Evolutionary conservation across 2,888 invertebrate genomes (phyloP).

Genomic region (Tachina grossa): DNA sequence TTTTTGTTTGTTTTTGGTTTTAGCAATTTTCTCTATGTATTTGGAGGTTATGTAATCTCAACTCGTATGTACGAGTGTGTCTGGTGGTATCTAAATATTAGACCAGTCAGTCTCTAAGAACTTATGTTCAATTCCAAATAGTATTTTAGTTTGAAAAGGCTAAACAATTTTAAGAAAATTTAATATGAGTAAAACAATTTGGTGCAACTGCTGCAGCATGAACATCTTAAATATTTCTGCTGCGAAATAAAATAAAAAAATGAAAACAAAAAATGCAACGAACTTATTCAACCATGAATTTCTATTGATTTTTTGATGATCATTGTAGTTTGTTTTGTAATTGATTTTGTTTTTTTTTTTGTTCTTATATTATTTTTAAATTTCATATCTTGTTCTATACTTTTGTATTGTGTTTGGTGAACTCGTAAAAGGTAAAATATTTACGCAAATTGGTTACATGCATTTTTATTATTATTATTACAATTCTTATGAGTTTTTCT

Average conservation of each 20-base stretch:
- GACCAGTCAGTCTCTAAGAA: background rate
- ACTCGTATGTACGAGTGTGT: slow-evolving; percentile 28
- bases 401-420: slow-evolving; percentile 26
- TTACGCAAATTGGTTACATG: slow-evolving; percentile 71
- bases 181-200: slow-evolving; percentile 52
- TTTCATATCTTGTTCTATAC: slow-evolving; percentile 20
- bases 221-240: slow-evolving; percentile 20
- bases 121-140: slow-evolving; percentile 20
- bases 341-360: slow-evolving; percentile 61
- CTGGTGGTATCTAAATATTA: background rate
- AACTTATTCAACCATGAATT: slow-evolving; percentile 54
- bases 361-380: slow-evolving; percentile 3
- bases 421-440: slow-evolving; percentile 68
- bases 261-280: slow-evolving; percentile 7
- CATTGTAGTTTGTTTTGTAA: slow-evolving; percentile 58
- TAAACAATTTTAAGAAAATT: slow-evolving; percentile 33
- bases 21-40: slow-evolving; percentile 37
- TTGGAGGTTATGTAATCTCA: slow-evolving; percentile 59
- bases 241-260: background rate
- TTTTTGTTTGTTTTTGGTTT: background rate
- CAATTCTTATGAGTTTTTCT: slow-evolving; percentile 6
- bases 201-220: slow-evolving; percentile 32
- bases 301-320: slow-evolving; percentile 61
- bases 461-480: slow-evolving; percentile 59
- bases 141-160: slow-evolving; percentile 39